These are phyloP conservation scores for Hydropsyche betteni DNA, from an alignment of 2,888 invertebrate genomes.

Conservation along the genomic window DNA sequence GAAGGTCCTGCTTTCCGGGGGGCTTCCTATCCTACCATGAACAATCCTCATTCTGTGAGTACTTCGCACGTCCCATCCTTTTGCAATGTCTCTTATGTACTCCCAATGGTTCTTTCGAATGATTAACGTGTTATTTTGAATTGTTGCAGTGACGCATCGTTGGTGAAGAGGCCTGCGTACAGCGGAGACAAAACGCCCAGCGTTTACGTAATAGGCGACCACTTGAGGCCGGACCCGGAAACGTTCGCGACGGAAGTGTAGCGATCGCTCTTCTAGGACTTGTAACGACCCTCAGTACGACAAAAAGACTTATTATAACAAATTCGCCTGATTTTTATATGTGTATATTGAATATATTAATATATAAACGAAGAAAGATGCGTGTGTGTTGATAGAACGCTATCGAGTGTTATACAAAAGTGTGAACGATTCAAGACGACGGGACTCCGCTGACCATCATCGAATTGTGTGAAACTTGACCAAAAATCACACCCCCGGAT, in stretches of 20 bases:
- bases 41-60: not conserved
- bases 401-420: not conserved
- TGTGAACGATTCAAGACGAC: not conserved
- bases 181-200: constrained; percentile 62
- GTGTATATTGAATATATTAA: constrained; percentile 9
- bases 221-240: constrained; percentile 71
- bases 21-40: no score
- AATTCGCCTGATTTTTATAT: constrained; percentile 47
- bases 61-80: not conserved
- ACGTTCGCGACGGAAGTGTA: constrained; percentile 83
- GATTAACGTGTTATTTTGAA: constrained; percentile 46
- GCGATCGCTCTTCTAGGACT: constrained; percentile 55
- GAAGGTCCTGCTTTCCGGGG: no score
- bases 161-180: constrained; percentile 74
- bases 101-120: constrained; percentile 47
- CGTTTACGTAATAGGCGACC: constrained; percentile 81
- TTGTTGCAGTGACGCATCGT: constrained; percentile 73
- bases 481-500: not conserved
- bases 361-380: constrained; percentile 19
- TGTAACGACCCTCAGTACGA: constrained; percentile 22
- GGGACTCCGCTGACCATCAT: not conserved
- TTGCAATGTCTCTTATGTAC: constrained; percentile 46
- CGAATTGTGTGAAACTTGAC: not conserved
- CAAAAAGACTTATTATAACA: constrained; percentile 45
- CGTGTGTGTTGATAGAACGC: not conserved